Evolutionary conservation across 2,113 vertebrate species (phyloP).

Genomic region (Plotosus lineatus): DNA sequence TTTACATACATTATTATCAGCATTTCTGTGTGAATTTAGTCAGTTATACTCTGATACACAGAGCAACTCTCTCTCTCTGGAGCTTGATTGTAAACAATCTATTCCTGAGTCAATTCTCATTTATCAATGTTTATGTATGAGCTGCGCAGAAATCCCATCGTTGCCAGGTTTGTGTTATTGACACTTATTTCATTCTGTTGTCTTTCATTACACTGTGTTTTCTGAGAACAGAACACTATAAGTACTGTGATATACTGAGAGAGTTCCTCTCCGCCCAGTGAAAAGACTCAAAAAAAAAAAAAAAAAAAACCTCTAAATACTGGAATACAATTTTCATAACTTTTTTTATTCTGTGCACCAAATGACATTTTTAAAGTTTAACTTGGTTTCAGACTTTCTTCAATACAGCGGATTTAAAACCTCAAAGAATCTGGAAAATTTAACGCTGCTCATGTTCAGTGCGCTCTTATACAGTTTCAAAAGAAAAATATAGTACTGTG

Average conservation of each 20-base stretch:
- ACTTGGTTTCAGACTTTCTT: conserved; percentile 25
- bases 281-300: background rate
- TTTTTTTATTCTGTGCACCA: background rate
- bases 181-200: background rate
- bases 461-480: conserved; percentile 1
- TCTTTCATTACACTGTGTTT: background rate
- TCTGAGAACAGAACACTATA: background rate
- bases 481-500: no score
- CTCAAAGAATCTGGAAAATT: conserved; percentile 27
- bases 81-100: background rate
- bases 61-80: background rate
- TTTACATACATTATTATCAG: background rate
- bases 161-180: background rate
- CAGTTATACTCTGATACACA: background rate
- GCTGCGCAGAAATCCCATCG: background rate
- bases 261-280: background rate
- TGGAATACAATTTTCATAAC: conserved; percentile 30
- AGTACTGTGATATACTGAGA: background rate
- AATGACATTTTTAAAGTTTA: conserved; percentile 43
- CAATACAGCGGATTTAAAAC: background rate
- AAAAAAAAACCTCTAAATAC: conserved; percentile 9
- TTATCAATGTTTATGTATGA: background rate
- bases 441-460: conserved; percentile 8
- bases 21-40: background rate
- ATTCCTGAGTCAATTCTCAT: background rate